These are phyloP conservation scores for Luscinia megarhynchos DNA, from an alignment of 2,797 vertebrate species.

Conservation along the genomic window DNA sequence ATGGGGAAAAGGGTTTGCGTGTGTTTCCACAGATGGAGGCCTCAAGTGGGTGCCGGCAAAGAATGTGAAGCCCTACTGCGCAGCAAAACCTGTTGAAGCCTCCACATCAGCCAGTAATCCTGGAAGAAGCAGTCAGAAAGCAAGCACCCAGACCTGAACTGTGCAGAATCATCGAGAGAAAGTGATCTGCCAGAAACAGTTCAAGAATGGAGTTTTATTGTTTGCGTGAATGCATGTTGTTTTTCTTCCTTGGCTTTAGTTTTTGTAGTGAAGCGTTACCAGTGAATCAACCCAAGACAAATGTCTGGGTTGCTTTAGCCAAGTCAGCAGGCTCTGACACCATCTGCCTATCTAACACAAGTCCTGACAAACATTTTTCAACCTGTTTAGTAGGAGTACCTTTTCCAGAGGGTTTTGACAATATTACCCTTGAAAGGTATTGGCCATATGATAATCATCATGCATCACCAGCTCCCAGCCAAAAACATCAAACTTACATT, in stretches of 20 bases:
- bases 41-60: not conserved
- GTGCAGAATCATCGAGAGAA: not conserved
- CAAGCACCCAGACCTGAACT: not conserved
- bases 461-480: too few species aligned
- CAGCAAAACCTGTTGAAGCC: rapidly evolving
- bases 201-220: not conserved
- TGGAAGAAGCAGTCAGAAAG: not conserved
- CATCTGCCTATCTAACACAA: too few species aligned
- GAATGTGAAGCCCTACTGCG: not conserved
- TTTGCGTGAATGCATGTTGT: rapidly evolving
- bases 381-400: too few species aligned
- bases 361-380: too few species aligned
- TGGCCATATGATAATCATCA: too few species aligned
- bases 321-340: too few species aligned
- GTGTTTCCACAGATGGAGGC: not conserved
- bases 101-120: not conserved
- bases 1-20: not conserved
- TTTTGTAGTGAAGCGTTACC: too few species aligned
- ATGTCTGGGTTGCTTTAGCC: too few species aligned
- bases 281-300: too few species aligned
- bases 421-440: too few species aligned
- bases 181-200: not conserved
- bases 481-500: too few species aligned
- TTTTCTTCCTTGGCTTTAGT: not conserved
- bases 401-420: too few species aligned